Evolutionary conservation across 1,140 invertebrate genomes (phyloP).

Genomic region (Proctacanthus coquilletti): DNA sequence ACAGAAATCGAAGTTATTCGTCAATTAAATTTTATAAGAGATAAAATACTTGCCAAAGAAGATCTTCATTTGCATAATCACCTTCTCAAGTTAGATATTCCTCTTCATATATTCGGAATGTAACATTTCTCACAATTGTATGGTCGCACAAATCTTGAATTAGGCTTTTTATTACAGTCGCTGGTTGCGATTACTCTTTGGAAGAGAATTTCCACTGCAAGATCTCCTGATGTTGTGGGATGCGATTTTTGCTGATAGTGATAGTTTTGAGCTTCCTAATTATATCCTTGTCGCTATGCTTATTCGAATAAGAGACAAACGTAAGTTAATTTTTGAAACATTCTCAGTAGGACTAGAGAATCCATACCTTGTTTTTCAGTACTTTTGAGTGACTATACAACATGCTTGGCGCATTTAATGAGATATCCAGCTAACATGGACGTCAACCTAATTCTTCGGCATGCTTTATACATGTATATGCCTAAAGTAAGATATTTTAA

Average conservation of each 20-base stretch:
- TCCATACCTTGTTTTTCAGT: slow-evolving; percentile 35
- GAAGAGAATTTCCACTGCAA: slow-evolving; percentile 58
- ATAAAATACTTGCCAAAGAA: slow-evolving; percentile 45
- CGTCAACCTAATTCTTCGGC: slow-evolving; percentile 43
- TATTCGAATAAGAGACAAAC: slow-evolving; percentile 46
- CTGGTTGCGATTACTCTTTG: slow-evolving; percentile 65
- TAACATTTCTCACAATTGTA: slow-evolving; percentile 31
- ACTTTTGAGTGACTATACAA: slow-evolving; percentile 43
- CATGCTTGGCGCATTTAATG: slow-evolving; percentile 48
- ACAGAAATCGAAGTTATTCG: slow-evolving; percentile 44
- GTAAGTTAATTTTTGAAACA: slow-evolving; percentile 36
- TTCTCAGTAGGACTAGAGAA: not conserved
- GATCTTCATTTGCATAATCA: slow-evolving; percentile 51
- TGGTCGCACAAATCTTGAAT: not conserved
- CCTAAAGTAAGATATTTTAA: slow-evolving; percentile 32
- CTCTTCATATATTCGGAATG: slow-evolving; percentile 69
- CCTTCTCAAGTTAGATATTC: slow-evolving; percentile 52
- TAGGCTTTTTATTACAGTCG: slow-evolving; percentile 37
- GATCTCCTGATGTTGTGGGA: slow-evolving; percentile 65
- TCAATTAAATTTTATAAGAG: slow-evolving; percentile 52
- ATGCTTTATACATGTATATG: slow-evolving; percentile 44
- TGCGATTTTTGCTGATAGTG: slow-evolving; percentile 60
- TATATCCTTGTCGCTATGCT: slow-evolving; percentile 64
- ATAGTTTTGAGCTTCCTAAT: slow-evolving; percentile 52
- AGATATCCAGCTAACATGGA: slow-evolving; percentile 46